Base-by-base conservation (phyloP, 2,888 invertebrate genomes). In the Venusia cambrica region DNA sequence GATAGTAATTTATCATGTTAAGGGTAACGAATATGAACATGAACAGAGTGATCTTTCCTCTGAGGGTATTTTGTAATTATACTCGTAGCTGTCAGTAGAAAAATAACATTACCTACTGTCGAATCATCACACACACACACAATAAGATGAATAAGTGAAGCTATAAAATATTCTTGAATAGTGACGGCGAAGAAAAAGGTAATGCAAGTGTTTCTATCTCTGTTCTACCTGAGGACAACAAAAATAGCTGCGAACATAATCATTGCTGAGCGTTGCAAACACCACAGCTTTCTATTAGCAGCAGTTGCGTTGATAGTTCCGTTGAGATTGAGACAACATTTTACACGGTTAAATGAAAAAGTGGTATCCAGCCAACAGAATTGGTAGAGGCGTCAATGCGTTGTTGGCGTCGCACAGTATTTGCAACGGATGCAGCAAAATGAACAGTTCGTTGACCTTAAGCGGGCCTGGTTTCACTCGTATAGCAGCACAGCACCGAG, bases 371-470 rank as follows among this genome's bases (percentile, higher is more conserved):
- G 69, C 70, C 62, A 61, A 64, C 70, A 73, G 75, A 79, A 79
- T 79, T 77, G 75, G 78, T 73, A 71, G 78, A 71, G 69, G 73
- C 67, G 62, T 63, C 63, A 76, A 76, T 78, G 80, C 74, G 73
- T 73, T 29, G n/a, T n/a, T n/a, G n/a, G 32, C 32, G 18, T 18
- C 62, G 66, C 73, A 67, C 68, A 75, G 69, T 81, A 83, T 85
- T 87, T 83, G 84, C 87, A 87, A 84, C 83, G 84, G 81, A 85
- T 87, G 85, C 85, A 87, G 87, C 81, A 71, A 87, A 85, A 85
- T 83, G 80, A 78, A 73, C 74, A 79, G 87, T 81, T 84, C 85
- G 64, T 72, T 74, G 83, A 84, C 79, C 85, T 73, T 74, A 65
- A 65, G 63, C 73, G 62, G 67, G 77, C 78, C 75, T 72, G 80